A percentile compares a stretch with the other conserved stretches of the same genome.
phyloP scores from a whole-genome alignment of 2,888 invertebrate species.

The Dryobotodes eremita region DNA sequence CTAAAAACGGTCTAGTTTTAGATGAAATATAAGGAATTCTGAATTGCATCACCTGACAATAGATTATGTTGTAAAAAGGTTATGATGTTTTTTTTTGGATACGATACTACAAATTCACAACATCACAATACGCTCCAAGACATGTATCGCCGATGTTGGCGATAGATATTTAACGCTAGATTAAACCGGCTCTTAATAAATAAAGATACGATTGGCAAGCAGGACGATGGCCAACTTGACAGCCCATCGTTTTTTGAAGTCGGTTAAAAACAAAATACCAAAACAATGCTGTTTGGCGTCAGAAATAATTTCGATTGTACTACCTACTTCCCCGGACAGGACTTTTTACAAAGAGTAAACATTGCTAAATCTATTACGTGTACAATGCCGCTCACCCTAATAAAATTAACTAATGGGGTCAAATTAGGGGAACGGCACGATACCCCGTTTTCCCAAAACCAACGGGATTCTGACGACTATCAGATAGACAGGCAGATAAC shows the following conservation, averaged over 20 bases:
- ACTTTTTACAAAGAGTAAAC: slow-evolving; percentile 27
- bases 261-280: background rate
- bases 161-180: too few relatives aligned
- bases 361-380: slow-evolving; percentile 24
- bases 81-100: background rate
- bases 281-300: background rate
- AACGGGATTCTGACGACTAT: background rate
- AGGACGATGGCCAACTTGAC: background rate
- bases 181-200: background rate
- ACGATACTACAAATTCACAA: background rate
- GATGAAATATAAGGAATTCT: background rate
- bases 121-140: too few relatives aligned
- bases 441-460: slow-evolving; percentile 4
- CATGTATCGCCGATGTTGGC: too few relatives aligned
- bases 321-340: slow-evolving; percentile 10
- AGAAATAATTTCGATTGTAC: slow-evolving; percentile 16
- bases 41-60: background rate
- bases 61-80: background rate
- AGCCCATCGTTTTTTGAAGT: background rate
- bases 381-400: slow-evolving; percentile 33
- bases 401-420: slow-evolving; percentile 53
- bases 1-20: slow-evolving; percentile 12
- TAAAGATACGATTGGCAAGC: background rate
- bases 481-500: background rate
- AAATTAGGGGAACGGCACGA: slow-evolving; percentile 30